Evolutionary conservation across 2,888 invertebrate species (phyloP).

Genomic region (Ceriagrion tenellum): DNA sequence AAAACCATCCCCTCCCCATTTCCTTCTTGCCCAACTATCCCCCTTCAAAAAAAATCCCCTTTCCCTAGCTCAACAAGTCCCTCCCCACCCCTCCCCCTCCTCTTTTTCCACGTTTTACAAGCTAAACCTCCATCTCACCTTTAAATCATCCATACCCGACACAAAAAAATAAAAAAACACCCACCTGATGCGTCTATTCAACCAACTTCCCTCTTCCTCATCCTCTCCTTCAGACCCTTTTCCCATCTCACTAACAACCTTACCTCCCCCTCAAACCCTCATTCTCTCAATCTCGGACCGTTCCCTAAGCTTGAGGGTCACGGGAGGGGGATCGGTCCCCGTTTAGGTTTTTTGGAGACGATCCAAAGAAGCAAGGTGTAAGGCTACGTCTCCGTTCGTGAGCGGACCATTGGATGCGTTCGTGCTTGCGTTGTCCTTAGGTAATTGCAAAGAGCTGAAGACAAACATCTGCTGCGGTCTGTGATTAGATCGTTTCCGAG

Average conservation of each 20-base stretch:
- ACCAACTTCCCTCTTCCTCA: neutral
- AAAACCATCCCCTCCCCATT: neutral
- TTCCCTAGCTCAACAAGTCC: neutral
- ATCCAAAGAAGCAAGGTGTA: no score
- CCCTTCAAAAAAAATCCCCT: neutral
- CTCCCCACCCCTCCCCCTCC: neutral
- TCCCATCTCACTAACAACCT: neutral
- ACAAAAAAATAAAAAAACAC: neutral
- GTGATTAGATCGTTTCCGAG: no score
- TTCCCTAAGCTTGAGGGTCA: neutral
- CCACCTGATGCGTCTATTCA: neutral
- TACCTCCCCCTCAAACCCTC: neutral
- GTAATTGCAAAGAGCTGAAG: no score
- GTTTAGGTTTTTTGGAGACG: no score
- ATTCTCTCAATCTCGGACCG: neutral
- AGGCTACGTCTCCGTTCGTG: no score
- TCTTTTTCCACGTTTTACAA: neutral
- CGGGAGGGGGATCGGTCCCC: neutral
- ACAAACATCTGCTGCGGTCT: no score
- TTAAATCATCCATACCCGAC: neutral
- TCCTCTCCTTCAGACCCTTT: neutral
- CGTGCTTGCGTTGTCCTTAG: no score
- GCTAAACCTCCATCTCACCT: constrained; percentile 7
- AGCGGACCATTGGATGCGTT: no score
- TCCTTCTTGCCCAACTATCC: neutral